Conservation (phyloP, 2,888 invertebrate species). For the Cheilosia vulpina region DNA sequence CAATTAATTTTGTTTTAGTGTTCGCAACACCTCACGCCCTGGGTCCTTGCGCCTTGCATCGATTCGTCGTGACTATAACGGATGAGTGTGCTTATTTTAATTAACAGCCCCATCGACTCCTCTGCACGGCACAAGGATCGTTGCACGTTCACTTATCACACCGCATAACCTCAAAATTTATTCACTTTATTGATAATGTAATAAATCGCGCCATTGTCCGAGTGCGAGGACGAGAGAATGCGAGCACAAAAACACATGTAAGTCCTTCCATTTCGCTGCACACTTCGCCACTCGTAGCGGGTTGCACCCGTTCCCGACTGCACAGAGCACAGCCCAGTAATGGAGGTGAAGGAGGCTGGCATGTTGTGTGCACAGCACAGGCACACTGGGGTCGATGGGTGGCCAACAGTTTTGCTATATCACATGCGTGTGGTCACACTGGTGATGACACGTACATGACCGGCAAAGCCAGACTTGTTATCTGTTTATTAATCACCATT, state of each 20-base stretch:
- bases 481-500: constrained; percentile 75
- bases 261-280: constrained; percentile 71
- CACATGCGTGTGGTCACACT: constrained; percentile 75
- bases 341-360: background rate
- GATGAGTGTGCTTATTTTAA: constrained; percentile 67
- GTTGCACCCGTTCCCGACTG: constrained; percentile 32
- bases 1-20: constrained; percentile 65
- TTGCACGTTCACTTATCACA: constrained; percentile 78
- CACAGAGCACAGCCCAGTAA: background rate
- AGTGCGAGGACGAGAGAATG: constrained; percentile 6
- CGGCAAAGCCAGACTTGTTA: constrained; percentile 75
- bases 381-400: background rate
- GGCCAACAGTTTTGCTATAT: constrained; percentile 66
- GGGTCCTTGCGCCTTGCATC: background rate
- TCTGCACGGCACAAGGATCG: constrained; percentile 43
- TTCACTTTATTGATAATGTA: constrained; percentile 83
- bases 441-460: constrained; percentile 75
- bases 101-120: constrained; percentile 65
- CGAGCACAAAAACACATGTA: constrained; percentile 72
- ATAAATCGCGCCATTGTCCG: constrained; percentile 79
- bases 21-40: constrained; percentile 30
- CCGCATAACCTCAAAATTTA: constrained; percentile 83
- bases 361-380: background rate
- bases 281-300: constrained; percentile 67
- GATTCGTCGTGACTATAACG: constrained; percentile 22